A percentile compares a stretch with the other conserved stretches of the same genome.
Evolutionary conservation across 2,797 vertebrate genomes (phyloP).

Genomic region (Notolabrus celidotus): DNA sequence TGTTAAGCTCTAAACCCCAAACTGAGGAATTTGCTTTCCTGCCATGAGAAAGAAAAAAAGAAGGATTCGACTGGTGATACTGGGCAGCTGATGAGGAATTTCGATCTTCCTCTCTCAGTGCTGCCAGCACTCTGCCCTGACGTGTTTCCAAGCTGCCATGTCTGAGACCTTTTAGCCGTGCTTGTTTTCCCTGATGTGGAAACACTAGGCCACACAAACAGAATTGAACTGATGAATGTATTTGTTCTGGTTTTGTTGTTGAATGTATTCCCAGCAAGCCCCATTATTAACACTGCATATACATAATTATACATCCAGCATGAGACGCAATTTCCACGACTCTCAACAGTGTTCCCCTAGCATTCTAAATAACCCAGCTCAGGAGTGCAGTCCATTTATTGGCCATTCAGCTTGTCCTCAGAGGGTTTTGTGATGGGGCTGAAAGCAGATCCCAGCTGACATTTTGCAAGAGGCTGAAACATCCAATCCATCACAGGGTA

Average conservation of each 20-base stretch:
- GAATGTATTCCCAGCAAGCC: not conserved
- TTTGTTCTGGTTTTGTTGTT: conserved; percentile 16
- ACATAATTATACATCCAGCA: not conserved
- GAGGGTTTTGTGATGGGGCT: not conserved
- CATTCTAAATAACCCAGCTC: not conserved
- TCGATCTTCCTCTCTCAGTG: conserved; percentile 28
- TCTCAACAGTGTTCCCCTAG: not conserved
- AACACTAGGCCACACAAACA: conserved; percentile 11
- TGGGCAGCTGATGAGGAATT: conserved; percentile 38
- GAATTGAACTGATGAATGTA: not conserved
- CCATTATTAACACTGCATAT: conserved; percentile 1
- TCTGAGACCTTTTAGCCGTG: conserved; percentile 28
- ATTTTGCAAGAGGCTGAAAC: not conserved
- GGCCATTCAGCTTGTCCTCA: not conserved
- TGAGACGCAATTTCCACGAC: not conserved
- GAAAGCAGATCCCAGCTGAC: not conserved
- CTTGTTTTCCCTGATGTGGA: conserved; percentile 28
- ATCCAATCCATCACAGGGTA: not conserved
- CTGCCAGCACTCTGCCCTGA: no score
- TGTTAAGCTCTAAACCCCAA: conserved; percentile 31
- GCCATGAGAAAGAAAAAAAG: conserved; percentile 13
- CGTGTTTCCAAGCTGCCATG: conserved; percentile 45
- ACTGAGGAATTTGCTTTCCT: conserved; percentile 42
- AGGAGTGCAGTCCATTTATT: not conserved
- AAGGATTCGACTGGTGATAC: conserved; percentile 33